A percentile compares a stretch with the other conserved stretches of the same genome.
Evolutionary conservation across 2,797 vertebrate genomes (phyloP).

Genomic region (Peromyscus aztecus): DNA sequence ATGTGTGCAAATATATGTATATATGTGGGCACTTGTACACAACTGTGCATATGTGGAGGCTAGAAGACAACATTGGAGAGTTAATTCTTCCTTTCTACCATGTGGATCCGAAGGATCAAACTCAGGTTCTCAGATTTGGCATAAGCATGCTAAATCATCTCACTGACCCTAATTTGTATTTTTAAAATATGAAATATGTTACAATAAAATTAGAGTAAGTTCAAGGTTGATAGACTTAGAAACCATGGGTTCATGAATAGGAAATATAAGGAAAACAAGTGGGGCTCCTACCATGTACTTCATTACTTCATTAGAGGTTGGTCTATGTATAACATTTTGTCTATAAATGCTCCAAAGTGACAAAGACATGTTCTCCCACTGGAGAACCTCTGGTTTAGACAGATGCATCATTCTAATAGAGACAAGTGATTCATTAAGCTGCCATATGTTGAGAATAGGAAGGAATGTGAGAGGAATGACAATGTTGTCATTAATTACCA

Average conservation of each 20-base stretch:
- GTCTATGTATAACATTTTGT: background rate
- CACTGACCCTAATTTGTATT: background rate
- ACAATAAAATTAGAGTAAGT: conserved; percentile 23
- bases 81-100: background rate
- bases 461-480: conserved; percentile 49
- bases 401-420: conserved; percentile 55
- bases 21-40: background rate
- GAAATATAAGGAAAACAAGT: conserved; percentile 34
- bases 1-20: background rate
- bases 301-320: background rate
- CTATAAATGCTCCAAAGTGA: conserved; percentile 39
- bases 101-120: background rate
- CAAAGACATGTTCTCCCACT: background rate
- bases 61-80: background rate
- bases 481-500: conserved; percentile 65
- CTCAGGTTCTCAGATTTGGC: background rate
- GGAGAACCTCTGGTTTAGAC: conserved; percentile 32
- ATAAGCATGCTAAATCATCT: background rate
- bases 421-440: conserved; percentile 58
- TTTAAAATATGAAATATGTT: background rate
- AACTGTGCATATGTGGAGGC: background rate
- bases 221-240: background rate
- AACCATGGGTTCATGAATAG: conserved; percentile 13
- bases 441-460: conserved; percentile 55
- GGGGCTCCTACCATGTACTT: background rate